Percentiles rank a stretch among this genome's conserved stretches.
phyloP scores from a whole-genome alignment of 2,888 invertebrate species.

The Drosophila trichaetosa region DNA sequence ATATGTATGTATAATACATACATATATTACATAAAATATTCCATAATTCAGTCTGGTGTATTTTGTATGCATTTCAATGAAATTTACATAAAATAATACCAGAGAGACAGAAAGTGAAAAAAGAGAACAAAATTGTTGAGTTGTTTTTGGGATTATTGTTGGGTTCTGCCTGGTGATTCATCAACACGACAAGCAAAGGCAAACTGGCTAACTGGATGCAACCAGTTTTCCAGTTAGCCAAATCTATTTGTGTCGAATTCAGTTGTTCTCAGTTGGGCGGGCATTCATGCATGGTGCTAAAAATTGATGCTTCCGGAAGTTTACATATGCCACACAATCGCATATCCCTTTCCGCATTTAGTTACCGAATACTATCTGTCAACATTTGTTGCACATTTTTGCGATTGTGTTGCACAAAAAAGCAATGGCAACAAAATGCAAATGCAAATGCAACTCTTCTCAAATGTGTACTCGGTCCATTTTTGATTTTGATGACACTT shows the following conservation, averaged over 20 bases:
- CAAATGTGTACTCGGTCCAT: conserved; percentile 25
- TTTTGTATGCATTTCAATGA: conserved; percentile 44
- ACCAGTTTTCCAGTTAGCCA: conserved; percentile 8
- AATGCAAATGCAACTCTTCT: conserved; percentile 35
- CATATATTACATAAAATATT: conserved; percentile 3
- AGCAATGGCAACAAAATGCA: conserved; percentile 20
- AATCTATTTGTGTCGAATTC: conserved; percentile 2
- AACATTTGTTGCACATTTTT: conserved; percentile 44
- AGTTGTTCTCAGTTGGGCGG: conserved; percentile 11
- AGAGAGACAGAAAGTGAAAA: conserved; percentile 16
- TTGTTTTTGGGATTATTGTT: conserved; percentile 5
- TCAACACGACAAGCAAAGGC: conserved; percentile 25
- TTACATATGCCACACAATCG: conserved; percentile 36
- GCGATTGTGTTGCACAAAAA: conserved; percentile 16
- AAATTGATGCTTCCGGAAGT: conserved; percentile 44
- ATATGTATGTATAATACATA: background rate
- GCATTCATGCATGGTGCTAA: conserved; percentile 37
- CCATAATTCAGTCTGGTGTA: conserved; percentile 23
- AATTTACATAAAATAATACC: conserved; percentile 62
- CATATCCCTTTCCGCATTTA: conserved; percentile 9
- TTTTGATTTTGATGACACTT: conserved; percentile 25
- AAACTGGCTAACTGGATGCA: conserved; percentile 6
- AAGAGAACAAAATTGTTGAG: background rate
- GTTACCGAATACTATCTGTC: conserved; percentile 14
- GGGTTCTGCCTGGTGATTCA: conserved; percentile 19